Evolutionary conservation across 2,797 vertebrate genomes (phyloP).

Genomic region (Clarias pachynema): DNA sequence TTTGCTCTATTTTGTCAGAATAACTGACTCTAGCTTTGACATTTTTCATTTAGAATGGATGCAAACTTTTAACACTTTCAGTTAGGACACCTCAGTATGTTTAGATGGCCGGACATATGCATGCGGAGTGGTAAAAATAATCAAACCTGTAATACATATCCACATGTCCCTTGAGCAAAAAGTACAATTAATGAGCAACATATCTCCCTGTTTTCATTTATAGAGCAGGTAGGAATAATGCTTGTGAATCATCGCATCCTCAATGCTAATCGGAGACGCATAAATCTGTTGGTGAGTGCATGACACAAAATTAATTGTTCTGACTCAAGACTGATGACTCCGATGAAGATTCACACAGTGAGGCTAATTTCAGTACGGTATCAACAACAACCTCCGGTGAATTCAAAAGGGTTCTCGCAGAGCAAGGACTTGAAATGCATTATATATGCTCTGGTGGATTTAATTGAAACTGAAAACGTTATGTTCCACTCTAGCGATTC

Average conservation of each 20-base stretch:
- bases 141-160: constrained; percentile 33
- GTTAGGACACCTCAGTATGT: neutral
- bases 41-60: neutral
- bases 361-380: constrained; percentile 52
- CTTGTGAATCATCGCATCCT: constrained; percentile 25
- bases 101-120: constrained; percentile 10
- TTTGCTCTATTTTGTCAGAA: neutral
- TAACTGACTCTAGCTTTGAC: neutral
- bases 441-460: constrained; percentile 73
- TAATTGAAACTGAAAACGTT: constrained; percentile 85
- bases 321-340: constrained; percentile 50
- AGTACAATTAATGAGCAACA: constrained; percentile 28
- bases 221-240: constrained; percentile 17
- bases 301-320: constrained; percentile 46
- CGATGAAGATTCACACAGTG: constrained; percentile 50
- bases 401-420: constrained; percentile 58
- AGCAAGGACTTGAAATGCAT: constrained; percentile 67
- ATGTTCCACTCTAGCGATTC: constrained; percentile 74
- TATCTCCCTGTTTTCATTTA: constrained; percentile 37
- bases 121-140: constrained; percentile 29
- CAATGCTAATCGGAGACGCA: constrained; percentile 24
- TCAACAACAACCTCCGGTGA: constrained; percentile 63
- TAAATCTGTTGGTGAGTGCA: constrained; percentile 45
- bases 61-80: neutral
- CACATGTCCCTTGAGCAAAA: constrained; percentile 16